Conservation (phyloP, 2,888 invertebrate genomes). For the Ypsolopha scabrella region DNA sequence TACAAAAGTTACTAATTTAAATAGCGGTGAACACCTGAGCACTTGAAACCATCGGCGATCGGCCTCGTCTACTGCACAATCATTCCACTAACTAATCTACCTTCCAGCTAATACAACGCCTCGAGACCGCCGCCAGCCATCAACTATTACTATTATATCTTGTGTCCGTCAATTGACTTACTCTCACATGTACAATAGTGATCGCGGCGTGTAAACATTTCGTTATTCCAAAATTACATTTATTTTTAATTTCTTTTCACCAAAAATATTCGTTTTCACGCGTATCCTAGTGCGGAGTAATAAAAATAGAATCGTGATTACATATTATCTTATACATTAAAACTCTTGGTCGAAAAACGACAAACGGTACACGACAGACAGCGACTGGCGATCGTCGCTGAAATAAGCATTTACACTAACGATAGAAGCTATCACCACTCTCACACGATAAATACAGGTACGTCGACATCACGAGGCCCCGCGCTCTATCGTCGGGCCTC, state of each 20-base stretch:
- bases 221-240: constrained; percentile 53
- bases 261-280: constrained; percentile 44
- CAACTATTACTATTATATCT: constrained; percentile 12
- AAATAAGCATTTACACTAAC: constrained; percentile 14
- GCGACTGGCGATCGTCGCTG: constrained; percentile 8
- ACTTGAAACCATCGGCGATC: constrained; percentile 20
- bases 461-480: constrained; percentile 16
- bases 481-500: constrained; percentile 10
- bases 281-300: constrained; percentile 36
- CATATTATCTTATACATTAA: constrained; percentile 12
- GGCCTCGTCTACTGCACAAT: constrained; percentile 2
- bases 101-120: constrained; percentile 15
- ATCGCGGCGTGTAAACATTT: constrained; percentile 53
- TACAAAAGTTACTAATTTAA: constrained; percentile 64
- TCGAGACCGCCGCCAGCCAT: constrained; percentile 17
- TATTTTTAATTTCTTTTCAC: constrained; percentile 24
- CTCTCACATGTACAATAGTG: constrained; percentile 60
- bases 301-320: constrained; percentile 46
- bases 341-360: constrained; percentile 33
- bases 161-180: constrained; percentile 43
- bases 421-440: constrained; percentile 26
- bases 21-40: constrained; percentile 62
- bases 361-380: constrained; percentile 12
- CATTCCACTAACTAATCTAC: constrained; percentile 13
- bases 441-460: constrained; percentile 40